Conservation (phyloP, 2,113 vertebrate species). For the Sebastes fasciatus region DNA sequence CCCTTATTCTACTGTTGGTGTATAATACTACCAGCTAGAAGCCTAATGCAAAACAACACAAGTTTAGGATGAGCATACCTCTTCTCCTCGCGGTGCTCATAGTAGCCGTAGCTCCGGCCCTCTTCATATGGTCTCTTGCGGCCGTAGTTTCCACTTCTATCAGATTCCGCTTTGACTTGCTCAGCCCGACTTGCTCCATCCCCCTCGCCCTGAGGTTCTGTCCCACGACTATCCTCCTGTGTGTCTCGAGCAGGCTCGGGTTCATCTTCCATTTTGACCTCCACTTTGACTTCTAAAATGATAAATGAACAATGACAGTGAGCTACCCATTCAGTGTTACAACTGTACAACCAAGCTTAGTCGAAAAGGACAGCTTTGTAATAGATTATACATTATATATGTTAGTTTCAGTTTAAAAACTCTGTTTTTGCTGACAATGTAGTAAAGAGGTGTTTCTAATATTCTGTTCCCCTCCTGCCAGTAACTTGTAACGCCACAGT, state of each 20-base stretch:
- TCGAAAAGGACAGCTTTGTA: not conserved
- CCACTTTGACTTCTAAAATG: conserved; percentile 63
- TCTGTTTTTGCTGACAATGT: not conserved
- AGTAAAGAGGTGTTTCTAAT: not conserved
- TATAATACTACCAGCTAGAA: not conserved
- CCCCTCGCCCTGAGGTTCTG: conserved; percentile 4
- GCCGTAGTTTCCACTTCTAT: conserved; percentile 71
- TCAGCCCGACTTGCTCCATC: conserved; percentile 52
- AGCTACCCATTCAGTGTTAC: not conserved
- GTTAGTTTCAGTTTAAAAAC: no score
- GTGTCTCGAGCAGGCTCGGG: conserved; percentile 67
- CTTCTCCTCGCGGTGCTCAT: conserved; percentile 90
- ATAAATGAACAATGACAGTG: not conserved
- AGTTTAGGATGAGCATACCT: conserved; percentile 74
- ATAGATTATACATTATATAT: not conserved
- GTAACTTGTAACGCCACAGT: not conserved
- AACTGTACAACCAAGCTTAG: not conserved
- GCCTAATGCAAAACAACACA: not conserved
- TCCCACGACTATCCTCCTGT: not conserved
- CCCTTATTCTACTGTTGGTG: not conserved
- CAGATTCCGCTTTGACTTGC: conserved; percentile 66
- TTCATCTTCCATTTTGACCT: conserved; percentile 72
- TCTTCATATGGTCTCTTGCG: conserved; percentile 90
- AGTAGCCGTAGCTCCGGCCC: conserved; percentile 84
- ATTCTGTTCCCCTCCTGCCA: not conserved